Evolutionary conservation across 1,140 invertebrate genomes (phyloP).

Genomic region (Tetraneura akinire): DNA sequence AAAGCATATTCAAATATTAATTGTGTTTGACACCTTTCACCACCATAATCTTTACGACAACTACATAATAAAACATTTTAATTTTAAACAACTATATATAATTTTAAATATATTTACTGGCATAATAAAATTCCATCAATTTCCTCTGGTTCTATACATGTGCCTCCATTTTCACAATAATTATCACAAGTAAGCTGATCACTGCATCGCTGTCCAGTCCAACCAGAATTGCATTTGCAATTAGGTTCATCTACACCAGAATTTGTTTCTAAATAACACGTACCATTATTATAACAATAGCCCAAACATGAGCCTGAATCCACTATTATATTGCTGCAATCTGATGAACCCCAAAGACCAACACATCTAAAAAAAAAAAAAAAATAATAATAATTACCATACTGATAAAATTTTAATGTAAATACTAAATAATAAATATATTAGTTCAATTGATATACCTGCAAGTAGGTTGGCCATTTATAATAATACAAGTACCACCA

Average conservation of each 20-base stretch:
- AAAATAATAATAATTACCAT: background rate
- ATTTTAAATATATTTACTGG: conserved; percentile 25
- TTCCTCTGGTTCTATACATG: conserved; percentile 41
- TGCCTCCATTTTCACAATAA: conserved; percentile 65
- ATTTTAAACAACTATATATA: background rate
- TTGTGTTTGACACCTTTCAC: conserved; percentile 58
- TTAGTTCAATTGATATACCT: conserved; percentile 57
- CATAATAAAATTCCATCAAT: background rate
- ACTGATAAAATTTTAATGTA: background rate
- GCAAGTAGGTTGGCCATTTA: conserved; percentile 57
- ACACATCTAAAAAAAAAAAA: conserved; percentile 43
- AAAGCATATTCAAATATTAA: conserved; percentile 9
- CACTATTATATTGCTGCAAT: conserved; percentile 39
- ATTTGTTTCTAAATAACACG: conserved; percentile 42
- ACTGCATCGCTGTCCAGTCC: conserved; percentile 64
- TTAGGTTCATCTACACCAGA: conserved; percentile 15
- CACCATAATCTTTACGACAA: conserved; percentile 58
- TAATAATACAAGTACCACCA: conserved; percentile 59
- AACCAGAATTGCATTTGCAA: conserved; percentile 59
- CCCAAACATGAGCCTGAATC: conserved; percentile 34
- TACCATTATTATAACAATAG: conserved; percentile 50
- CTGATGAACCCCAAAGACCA: conserved; percentile 37
- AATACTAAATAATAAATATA: background rate
- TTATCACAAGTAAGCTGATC: conserved; percentile 61
- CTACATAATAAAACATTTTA: conserved; percentile 55